Evolutionary conservation across 2,113 vertebrate genomes (phyloP).

Genomic region (Rafetus swinhoei): DNA sequence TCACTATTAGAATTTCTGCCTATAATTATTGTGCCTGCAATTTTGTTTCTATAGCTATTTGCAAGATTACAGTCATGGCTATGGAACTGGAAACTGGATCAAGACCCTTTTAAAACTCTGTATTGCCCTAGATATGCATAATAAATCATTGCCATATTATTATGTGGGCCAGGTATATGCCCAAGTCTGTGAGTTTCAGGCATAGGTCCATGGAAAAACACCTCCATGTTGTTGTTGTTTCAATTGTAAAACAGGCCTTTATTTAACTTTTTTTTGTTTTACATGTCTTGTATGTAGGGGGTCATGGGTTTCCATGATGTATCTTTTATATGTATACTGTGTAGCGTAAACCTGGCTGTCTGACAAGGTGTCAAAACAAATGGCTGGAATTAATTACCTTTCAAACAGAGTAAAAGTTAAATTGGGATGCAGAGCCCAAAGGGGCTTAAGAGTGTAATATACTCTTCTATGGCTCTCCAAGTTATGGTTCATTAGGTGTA

Average conservation of each 20-base stretch:
- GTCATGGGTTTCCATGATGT: neutral
- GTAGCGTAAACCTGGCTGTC: conserved; percentile 1
- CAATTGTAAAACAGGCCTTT: neutral
- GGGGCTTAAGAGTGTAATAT: neutral
- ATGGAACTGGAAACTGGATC: neutral
- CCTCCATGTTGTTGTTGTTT: neutral
- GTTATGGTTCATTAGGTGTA: conserved; percentile 42
- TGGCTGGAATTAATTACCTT: conserved; percentile 41
- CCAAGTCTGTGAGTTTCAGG: neutral
- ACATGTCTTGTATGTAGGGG: neutral
- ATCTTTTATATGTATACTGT: conserved; percentile 10
- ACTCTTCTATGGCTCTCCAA: neutral
- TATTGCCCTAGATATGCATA: neutral
- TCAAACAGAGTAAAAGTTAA: conserved; percentile 34
- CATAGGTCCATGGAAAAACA: neutral
- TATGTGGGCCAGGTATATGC: neutral
- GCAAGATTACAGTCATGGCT: neutral
- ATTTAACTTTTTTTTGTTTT: conserved; percentile 12
- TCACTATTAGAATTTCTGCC: neutral
- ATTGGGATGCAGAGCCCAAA: neutral
- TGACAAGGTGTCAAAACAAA: conserved; percentile 35
- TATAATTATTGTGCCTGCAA: neutral
- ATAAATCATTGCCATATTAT: neutral
- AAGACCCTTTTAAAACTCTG: neutral
- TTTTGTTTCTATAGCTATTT: neutral